phyloP scores from a whole-genome alignment of 2,797 vertebrate genomes.

The Hirundo rustica region DNA sequence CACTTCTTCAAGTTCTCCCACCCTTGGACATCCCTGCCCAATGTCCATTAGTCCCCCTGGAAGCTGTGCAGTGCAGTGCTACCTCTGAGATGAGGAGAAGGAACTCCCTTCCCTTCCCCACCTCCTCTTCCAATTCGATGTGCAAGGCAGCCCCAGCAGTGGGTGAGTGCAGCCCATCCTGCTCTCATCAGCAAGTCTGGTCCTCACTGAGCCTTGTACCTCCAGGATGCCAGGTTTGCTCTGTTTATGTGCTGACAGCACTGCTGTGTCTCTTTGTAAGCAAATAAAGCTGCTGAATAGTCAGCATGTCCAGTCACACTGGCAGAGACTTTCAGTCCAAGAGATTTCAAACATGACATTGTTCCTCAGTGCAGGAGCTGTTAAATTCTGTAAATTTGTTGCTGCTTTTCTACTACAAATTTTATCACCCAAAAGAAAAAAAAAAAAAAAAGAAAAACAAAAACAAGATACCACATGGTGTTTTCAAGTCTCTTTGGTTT shows the following conservation, averaged over 20 bases:
- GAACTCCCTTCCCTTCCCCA: background rate
- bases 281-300: slow-evolving; percentile 37
- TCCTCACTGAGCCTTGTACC: background rate
- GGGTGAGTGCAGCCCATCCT: background rate
- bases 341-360: background rate
- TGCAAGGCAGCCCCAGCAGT: background rate
- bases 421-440: background rate
- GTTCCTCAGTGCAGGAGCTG: background rate
- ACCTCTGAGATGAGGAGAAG: background rate
- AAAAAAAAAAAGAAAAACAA: background rate
- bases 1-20: background rate
- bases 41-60: background rate
- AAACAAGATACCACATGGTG: background rate
- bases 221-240: slow-evolving; percentile 8
- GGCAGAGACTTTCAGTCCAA: background rate
- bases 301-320: background rate
- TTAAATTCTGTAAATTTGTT: background rate
- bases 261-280: background rate
- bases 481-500: background rate
- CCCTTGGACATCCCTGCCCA: background rate
- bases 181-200: background rate
- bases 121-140: background rate
- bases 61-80: background rate
- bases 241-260: background rate
- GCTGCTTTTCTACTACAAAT: background rate